Evolutionary conservation across 2,797 vertebrate species (phyloP), one percentile per base, ranked within the genome.

Genomic region (Synaphobranchus kaupii): DNA sequence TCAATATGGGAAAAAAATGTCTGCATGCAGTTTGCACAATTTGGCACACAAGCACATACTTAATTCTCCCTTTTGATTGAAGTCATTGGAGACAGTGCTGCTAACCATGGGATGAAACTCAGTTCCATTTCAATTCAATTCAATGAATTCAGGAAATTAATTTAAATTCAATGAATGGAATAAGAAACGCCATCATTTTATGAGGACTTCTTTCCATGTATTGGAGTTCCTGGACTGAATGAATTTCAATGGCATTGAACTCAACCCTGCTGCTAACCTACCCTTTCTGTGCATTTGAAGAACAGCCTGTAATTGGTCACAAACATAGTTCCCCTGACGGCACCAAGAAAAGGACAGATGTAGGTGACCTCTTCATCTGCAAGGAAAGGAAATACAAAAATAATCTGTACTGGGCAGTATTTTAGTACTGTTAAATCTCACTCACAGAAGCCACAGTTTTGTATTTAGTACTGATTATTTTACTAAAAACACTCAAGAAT

Each of bases 271-370:
- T 80, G 56, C 78, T 91, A 22, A 89, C 95, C 95, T 96, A 99
- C 98, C 97, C 97, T 96, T 94, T 98, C 98, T 92, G 96, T 97
- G 93, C 97, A 97, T 94, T 97, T 99, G 94, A 99, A 99, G 94
- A 98, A 99, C n/a, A 99, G 94, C 87, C 98, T 97, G 92, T 99
- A 99, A 96, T 98, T 99, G 85, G 98, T 99, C 88, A 99, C 96
- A 0, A 96, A 98, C 90, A 99, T 93, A 0, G 95, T 97, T 93
- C 98, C 99, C 91, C 97, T 96, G 85, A 99, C 93, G 76, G 97
- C 97, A 91, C 98, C 99, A 87, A 96, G 96, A 92, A 99, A 99
- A 2, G 98, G 99, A 91, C 98, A 99, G 93, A 99, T 98, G 87
- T 99, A 99, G 86, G 98, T 98, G 89, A 99, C 96, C 89, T 99